Evolutionary conservation across 2,888 invertebrate species (phyloP), one percentile per base, ranked within the genome.

Genomic region (Camptogramma bilineatum): DNA sequence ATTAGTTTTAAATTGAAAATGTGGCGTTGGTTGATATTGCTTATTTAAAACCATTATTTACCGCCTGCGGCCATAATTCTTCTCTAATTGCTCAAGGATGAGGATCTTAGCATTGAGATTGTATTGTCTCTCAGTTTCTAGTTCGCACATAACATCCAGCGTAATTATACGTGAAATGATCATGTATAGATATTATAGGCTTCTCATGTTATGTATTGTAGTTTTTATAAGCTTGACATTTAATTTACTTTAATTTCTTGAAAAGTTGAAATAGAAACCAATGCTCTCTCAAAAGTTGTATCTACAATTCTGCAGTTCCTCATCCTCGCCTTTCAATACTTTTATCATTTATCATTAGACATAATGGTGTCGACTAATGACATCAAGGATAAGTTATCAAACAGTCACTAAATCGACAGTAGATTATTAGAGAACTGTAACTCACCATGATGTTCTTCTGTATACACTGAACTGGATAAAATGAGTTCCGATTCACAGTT

Each of bases 401-500:
- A 19, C 24, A 18, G 42, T 10, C 10, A 0, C 31, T 31, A 44
- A 42, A 46, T 18, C 24, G 18, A 39, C 39, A 48, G 24, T 18
- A 18, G 56, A 56, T 19, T 46, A 42, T 28, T 13, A 28, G 4
- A 28, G 48, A 64, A 64, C 34, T 39, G 58, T 44, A 39, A 60
- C 64, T 64, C 31, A 64, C 55, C 59, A 4, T 52, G 47, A 39
- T 19, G 47, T 60, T 59, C 34, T 44, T 18, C 19, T 16, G 42
- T 31, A 39, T 39, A 39, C 34, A 39, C 34, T 39, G 34, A 39
- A 39, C 34, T 39, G 34, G 34, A 16, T 16, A 24, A 50, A 50
- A 10, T 21, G 31, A 50, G 17, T 21, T 39, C 34, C 0, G 50
- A 47, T 53, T 88, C 83, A 91, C 42, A 91, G 89, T 77, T 93